phyloP scores from a whole-genome alignment of 2,888 invertebrate genomes.

The Stenurella melanura region DNA sequence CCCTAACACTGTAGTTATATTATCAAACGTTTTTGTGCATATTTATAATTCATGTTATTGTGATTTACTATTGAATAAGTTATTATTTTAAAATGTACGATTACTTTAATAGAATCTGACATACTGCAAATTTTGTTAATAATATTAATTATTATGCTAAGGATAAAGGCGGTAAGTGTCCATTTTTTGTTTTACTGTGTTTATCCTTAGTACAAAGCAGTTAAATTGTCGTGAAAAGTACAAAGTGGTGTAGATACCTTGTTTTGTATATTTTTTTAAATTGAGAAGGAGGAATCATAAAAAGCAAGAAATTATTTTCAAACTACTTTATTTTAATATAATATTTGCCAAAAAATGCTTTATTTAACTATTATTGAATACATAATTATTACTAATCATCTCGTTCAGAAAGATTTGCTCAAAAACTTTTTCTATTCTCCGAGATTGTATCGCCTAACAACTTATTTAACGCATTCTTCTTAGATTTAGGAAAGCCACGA shows the following conservation, averaged over 20 bases:
- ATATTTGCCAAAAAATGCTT: conserved; percentile 15
- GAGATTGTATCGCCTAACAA: too few species aligned
- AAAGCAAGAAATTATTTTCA: conserved; percentile 1
- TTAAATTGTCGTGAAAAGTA: too few species aligned
- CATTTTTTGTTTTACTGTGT: conserved; percentile 14
- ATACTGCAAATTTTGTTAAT: too few species aligned
- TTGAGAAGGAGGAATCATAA: not conserved
- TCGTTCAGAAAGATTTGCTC: too few species aligned
- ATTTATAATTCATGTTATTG: too few species aligned
- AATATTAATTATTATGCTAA: too few species aligned
- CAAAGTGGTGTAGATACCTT: not conserved
- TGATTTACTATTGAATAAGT: conserved; percentile 1
- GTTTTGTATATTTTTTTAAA: conserved; percentile 2
- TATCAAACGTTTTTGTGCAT: too few species aligned
- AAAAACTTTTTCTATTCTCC: conserved; percentile 20
- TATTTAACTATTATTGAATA: conserved; percentile 1
- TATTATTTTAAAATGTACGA: not conserved
- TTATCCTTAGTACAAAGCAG: too few species aligned
- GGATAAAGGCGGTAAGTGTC: not conserved
- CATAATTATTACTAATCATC: too few species aligned
- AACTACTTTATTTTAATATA: conserved; percentile 17
- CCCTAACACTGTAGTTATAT: too few species aligned
- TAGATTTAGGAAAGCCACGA: too few species aligned
- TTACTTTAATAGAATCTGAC: too few species aligned
- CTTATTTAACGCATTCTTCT: conserved; percentile 5